Evolutionary conservation across 2,113 vertebrate species (phyloP).

Genomic region (Aplodontia rufa): DNA sequence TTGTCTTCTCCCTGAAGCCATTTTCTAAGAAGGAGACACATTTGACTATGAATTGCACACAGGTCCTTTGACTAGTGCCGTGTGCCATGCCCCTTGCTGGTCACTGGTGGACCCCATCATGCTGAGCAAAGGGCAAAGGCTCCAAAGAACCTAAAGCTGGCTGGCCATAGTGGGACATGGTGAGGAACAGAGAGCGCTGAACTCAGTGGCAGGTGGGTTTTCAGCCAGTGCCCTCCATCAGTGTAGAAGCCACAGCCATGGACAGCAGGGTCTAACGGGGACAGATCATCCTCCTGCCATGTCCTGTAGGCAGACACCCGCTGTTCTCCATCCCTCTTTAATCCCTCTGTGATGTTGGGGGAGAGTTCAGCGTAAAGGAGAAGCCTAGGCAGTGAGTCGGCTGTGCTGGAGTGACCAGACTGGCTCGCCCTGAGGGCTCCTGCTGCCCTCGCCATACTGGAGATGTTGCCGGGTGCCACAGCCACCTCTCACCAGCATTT

Average conservation of each 20-base stretch:
- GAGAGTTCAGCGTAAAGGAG: neutral
- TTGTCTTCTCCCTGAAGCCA: neutral
- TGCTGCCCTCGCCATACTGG: fast-evolving
- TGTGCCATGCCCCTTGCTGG: fast-evolving
- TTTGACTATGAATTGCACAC: fast-evolving
- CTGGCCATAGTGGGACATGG: fast-evolving
- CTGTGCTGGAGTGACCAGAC: too few species aligned
- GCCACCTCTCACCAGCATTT: neutral
- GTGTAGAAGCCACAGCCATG: neutral
- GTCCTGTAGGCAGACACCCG: too few species aligned
- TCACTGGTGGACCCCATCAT: fast-evolving
- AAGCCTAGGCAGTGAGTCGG: neutral
- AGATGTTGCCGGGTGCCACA: too few species aligned
- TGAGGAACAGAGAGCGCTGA: neutral
- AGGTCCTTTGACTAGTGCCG: neutral
- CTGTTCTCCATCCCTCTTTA: fast-evolving
- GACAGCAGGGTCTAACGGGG: fast-evolving
- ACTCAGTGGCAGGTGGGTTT: neutral
- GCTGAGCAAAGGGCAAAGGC: neutral
- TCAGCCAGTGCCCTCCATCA: fast-evolving
- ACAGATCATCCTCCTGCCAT: fast-evolving
- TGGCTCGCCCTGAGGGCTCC: neutral
- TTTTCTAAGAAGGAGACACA: neutral
- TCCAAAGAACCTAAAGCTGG: neutral
- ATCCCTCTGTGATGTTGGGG: neutral